Percentiles rank a stretch among this genome's conserved stretches.
Conservation (phyloP, 2,113 vertebrate species). For the Erpornis zantholeuca region DNA sequence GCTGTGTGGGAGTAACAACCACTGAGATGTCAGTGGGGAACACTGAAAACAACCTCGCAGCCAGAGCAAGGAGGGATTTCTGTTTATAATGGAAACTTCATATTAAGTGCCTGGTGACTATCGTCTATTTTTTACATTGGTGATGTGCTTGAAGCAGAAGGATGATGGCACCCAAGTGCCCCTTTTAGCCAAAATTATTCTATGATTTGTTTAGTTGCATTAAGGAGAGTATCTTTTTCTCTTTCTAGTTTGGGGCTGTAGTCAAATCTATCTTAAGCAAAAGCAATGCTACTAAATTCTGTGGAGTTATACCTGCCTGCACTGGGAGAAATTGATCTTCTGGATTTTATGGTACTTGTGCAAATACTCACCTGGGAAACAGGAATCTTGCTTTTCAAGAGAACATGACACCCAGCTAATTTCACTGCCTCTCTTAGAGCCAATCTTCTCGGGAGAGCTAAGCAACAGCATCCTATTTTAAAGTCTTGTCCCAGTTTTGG, state of each 20-base stretch:
- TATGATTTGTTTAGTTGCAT: background rate
- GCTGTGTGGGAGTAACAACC: background rate
- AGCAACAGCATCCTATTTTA: slow-evolving; percentile 18
- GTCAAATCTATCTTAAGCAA: background rate
- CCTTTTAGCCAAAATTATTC: background rate
- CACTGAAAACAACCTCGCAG: background rate
- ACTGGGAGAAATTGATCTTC: background rate
- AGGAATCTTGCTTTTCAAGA: background rate
- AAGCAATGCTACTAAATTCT: background rate
- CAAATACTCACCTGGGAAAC: background rate
- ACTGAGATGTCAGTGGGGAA: background rate
- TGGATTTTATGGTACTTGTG: background rate
- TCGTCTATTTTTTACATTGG: background rate
- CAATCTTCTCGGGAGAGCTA: background rate
- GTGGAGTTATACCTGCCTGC: background rate
- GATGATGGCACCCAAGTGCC: background rate
- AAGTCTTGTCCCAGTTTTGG: slow-evolving; percentile 10
- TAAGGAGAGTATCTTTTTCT: background rate
- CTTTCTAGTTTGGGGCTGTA: background rate
- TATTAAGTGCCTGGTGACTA: background rate
- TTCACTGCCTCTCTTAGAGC: background rate
- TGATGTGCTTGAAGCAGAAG: background rate
- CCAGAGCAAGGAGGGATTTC: background rate
- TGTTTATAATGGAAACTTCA: background rate
- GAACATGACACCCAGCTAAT: background rate